phyloP scores from a whole-genome alignment of 2,113 vertebrate genomes.

The human region GRCh38 chr18:6651001-6651500 shows the following conservation, averaged over 20 bases:
- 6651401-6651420: not conserved
- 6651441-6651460: not conserved
- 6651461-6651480: not conserved
- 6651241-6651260: not conserved
- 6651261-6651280: not conserved
- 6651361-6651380: too few relatives aligned
- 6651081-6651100: not conserved
- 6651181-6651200: not conserved
- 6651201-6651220: not conserved
- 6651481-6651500: not conserved
- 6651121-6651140: not conserved
- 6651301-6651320: not conserved
- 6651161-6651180: not conserved
- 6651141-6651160: too few relatives aligned
- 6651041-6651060: not conserved
- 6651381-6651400: not conserved
- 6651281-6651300: not conserved
- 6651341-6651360: not conserved
- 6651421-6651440: not conserved
- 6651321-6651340: not conserved
- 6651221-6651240: not conserved
- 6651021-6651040: not conserved
- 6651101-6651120: rapidly evolving
- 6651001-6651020: rapidly evolving
- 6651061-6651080: not conserved